phyloP scores from a whole-genome alignment of 1,140 invertebrate species.

The Dendroctonus ponderosae region DNA sequence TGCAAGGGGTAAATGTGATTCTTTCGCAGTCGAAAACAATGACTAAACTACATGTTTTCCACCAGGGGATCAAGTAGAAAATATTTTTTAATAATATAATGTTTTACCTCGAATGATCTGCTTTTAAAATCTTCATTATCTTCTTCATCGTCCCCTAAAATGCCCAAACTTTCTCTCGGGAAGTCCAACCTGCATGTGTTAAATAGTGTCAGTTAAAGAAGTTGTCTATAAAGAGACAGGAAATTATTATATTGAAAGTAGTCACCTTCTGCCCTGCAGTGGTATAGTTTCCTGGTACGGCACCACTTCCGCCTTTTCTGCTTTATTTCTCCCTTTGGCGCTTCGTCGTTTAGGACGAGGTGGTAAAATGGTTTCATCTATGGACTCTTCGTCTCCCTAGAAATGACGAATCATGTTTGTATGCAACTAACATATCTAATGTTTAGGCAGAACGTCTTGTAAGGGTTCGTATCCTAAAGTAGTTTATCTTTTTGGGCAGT shows the following conservation, averaged over 20 bases:
- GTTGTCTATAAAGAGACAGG: not conserved
- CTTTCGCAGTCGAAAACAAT: too few species aligned
- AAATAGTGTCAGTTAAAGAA: not conserved
- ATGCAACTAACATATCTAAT: too few species aligned
- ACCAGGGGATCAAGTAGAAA: too few species aligned
- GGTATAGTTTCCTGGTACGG: constrained; percentile 46
- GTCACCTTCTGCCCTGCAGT: constrained; percentile 14
- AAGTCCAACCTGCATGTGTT: constrained; percentile 24
- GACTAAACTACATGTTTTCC: too few species aligned
- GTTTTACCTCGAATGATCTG: too few species aligned
- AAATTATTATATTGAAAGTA: constrained; percentile 4
- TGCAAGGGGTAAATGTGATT: too few species aligned
- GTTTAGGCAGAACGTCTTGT: too few species aligned
- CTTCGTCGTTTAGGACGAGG: constrained; percentile 49
- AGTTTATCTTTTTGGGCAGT: too few species aligned
- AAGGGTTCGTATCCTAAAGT: too few species aligned
- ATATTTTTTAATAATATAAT: too few species aligned
- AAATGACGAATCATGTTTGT: not conserved
- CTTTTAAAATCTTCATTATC: constrained; percentile 7
- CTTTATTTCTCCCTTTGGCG: constrained; percentile 37
- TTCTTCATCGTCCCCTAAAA: constrained; percentile 34
- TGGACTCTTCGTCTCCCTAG: constrained; percentile 42
- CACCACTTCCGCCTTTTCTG: constrained; percentile 34
- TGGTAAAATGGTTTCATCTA: constrained; percentile 44
- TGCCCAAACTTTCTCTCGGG: constrained; percentile 33